These are phyloP conservation scores for Procavia capensis DNA, from an alignment of 2,113 vertebrate species.

Conservation along the genomic window DNA sequence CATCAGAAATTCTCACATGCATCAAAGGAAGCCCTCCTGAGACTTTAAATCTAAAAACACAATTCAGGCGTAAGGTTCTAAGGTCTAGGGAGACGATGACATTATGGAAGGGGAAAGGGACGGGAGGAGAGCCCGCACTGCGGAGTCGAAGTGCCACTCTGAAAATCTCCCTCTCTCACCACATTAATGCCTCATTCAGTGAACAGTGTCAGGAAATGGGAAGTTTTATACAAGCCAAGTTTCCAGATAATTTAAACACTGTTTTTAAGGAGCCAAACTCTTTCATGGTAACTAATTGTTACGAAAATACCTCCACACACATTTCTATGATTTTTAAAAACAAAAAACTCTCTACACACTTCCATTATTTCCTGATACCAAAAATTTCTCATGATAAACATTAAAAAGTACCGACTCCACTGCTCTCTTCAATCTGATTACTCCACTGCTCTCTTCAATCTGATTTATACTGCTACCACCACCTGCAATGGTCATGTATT, in stretches of 20 bases:
- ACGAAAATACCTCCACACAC: not conserved
- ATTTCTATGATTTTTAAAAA: slow-evolving; percentile 24
- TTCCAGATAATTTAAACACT: slow-evolving; percentile 24
- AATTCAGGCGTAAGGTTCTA: slow-evolving; percentile 12
- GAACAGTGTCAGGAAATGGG: not conserved
- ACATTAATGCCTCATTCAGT: not conserved
- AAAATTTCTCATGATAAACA: not conserved
- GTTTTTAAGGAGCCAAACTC: not conserved
- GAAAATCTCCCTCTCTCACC: not conserved
- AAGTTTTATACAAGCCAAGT: not conserved
- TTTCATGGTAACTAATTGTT: not conserved
- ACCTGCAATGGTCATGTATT: not conserved
- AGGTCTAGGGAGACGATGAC: no score
- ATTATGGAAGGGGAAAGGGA: not conserved
- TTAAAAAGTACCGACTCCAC: not conserved
- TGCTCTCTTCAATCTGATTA: not conserved
- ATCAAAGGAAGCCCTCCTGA: slow-evolving; percentile 95
- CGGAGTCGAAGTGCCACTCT: not conserved
- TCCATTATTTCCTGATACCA: not conserved
- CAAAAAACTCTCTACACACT: not conserved
- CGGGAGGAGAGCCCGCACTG: not conserved
- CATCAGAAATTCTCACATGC: slow-evolving; percentile 94
- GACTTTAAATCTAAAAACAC: slow-evolving; percentile 92
- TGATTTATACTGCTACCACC: not conserved
- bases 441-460: not conserved